Evolutionary conservation across 2,113 vertebrate genomes (phyloP).

Genomic region (Heterotilapia buettikoferi): DNA sequence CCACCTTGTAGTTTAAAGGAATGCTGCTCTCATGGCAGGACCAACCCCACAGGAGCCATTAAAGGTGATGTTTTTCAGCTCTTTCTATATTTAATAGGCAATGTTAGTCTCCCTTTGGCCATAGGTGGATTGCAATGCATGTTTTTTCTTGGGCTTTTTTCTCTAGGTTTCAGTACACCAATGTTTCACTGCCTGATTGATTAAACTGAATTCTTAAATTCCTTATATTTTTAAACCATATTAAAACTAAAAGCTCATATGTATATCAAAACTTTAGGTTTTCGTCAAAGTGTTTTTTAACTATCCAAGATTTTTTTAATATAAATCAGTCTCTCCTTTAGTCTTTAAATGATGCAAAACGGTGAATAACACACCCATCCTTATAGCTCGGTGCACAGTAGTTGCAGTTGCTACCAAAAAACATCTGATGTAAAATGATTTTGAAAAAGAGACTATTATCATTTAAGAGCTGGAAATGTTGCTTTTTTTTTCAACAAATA

Average conservation of each 20-base stretch:
- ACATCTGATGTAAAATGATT: not conserved
- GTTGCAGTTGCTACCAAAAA: not conserved
- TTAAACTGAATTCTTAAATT: not conserved
- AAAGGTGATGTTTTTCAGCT: slow-evolving; percentile 52
- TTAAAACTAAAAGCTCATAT: not conserved
- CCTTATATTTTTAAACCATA: not conserved
- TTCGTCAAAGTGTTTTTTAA: not conserved
- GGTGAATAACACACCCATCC: accelerated
- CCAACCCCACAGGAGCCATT: slow-evolving; percentile 44
- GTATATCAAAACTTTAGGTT: not conserved
- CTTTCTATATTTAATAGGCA: not conserved
- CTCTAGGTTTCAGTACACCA: not conserved
- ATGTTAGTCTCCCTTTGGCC: not conserved
- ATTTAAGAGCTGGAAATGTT: not conserved
- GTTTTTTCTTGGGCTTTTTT: not conserved
- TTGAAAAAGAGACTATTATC: not conserved
- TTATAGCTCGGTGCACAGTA: not conserved
- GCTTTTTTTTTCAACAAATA: not conserved
- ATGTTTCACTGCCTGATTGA: not conserved
- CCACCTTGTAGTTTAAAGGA: slow-evolving; percentile 52
- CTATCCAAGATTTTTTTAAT: not conserved
- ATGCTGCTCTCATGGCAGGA: slow-evolving; percentile 57
- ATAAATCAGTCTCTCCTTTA: not conserved
- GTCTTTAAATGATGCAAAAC: not conserved
- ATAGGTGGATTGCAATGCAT: not conserved